phyloP scores from a whole-genome alignment of 2,797 vertebrate species.

The Notoglanidium macrostoma region DNA sequence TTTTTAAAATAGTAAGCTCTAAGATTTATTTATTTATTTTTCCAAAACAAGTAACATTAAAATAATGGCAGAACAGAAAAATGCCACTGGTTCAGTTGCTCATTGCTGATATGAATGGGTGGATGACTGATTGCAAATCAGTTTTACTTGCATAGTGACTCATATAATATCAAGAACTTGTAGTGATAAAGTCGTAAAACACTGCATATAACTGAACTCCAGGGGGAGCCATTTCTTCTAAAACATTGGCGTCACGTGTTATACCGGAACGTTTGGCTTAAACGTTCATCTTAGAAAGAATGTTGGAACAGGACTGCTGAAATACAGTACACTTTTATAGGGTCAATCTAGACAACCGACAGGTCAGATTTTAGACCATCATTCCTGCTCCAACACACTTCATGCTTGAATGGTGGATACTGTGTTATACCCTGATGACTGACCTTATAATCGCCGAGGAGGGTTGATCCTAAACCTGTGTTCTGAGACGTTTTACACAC shows the following conservation, averaged over 20 bases:
- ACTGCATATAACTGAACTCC: conserved; percentile 3
- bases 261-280: neutral
- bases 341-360: neutral
- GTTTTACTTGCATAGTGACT: conserved; percentile 29
- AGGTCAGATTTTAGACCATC: neutral
- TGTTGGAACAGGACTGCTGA: neutral
- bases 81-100: neutral
- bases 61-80: neutral
- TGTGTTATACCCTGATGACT: neutral
- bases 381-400: neutral
- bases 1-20: neutral
- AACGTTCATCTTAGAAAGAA: neutral
- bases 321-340: neutral
- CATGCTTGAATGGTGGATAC: neutral
- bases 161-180: neutral
- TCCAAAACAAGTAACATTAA: neutral
- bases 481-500: neutral
- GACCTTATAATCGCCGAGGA: neutral
- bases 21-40: neutral
- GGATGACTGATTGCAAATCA: conserved; percentile 6
- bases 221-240: conserved; percentile 37
- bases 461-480: neutral
- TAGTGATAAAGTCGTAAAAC: conserved; percentile 4
- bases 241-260: neutral
- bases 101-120: conserved; percentile 8